phyloP scores from a whole-genome alignment of 30 jellyfish, hydroid and myxozoan genomes.

The Aurelia coerulea region DNA sequence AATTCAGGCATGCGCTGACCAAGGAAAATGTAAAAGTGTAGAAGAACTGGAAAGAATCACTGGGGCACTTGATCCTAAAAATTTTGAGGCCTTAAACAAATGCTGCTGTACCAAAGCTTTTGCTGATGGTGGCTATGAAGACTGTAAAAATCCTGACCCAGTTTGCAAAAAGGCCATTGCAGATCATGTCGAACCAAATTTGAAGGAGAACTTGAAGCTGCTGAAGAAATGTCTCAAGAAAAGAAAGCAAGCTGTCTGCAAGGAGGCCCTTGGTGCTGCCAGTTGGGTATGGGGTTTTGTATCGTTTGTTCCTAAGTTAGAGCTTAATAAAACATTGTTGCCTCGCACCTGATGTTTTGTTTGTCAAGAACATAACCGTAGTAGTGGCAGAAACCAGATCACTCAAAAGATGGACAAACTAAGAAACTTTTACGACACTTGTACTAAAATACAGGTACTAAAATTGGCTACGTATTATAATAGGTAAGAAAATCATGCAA shows the following conservation, averaged over 20 bases:
- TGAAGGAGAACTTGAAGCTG: not conserved
- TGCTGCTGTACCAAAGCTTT: not conserved
- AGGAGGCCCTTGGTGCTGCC: not conserved
- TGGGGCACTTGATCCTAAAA: not conserved
- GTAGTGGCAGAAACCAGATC: too few relatives aligned
- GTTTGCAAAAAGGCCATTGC: slow-evolving; percentile 1
- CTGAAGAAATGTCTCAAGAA: slow-evolving; percentile 2
- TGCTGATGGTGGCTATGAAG: not conserved
- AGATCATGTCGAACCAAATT: not conserved
- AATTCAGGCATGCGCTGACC: slow-evolving; percentile 6
- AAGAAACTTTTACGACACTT: too few relatives aligned
- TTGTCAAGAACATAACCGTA: too few relatives aligned
- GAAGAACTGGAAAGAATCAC: not conserved
- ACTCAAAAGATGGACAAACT: too few relatives aligned
- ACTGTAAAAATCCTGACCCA: not conserved
- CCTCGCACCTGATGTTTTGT: too few relatives aligned
- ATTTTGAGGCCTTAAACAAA: not conserved
- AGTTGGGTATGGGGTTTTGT: not conserved
- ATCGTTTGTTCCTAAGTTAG: too few relatives aligned
- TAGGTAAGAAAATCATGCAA: too few relatives aligned
- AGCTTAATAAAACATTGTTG: too few relatives aligned
- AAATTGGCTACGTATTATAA: too few relatives aligned
- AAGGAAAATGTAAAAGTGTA: not conserved
- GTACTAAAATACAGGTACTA: too few relatives aligned
- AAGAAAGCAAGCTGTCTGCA: not conserved